Percentiles rank a stretch among this genome's conserved stretches.
Evolutionary conservation across 2,797 vertebrate genomes (phyloP).

Genomic region (Acanthurus tractus): DNA sequence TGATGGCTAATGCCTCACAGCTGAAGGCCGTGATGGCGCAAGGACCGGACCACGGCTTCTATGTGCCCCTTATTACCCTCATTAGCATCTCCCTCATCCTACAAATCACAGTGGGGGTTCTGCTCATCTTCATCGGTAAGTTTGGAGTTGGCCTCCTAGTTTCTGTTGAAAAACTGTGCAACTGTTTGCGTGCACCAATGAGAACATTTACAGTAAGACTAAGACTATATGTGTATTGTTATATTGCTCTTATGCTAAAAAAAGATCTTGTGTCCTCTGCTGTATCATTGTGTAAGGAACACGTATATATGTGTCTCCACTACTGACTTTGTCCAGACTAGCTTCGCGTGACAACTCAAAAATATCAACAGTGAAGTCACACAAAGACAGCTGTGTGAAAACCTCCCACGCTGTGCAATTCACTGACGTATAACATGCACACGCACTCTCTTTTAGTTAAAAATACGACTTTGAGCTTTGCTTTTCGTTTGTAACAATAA

Average conservation of each 20-base stretch:
- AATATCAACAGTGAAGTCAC: no score
- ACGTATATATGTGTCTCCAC: no score
- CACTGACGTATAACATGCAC: background rate
- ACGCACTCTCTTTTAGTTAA: no score
- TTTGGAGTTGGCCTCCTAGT: conserved; percentile 10
- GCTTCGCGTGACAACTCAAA: no score
- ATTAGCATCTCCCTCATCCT: conserved; percentile 93
- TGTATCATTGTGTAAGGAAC: no score
- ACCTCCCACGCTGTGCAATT: background rate
- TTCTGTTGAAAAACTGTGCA: background rate
- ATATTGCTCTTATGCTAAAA: no score
- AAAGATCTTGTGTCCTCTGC: no score
- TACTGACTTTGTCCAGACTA: no score
- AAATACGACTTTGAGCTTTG: background rate
- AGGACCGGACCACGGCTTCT: conserved; percentile 89
- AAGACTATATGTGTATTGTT: no score
- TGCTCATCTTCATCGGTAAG: conserved; percentile 97
- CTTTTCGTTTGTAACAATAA: background rate
- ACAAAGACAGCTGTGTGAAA: background rate
- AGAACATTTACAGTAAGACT: no score
- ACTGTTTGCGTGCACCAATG: no score
- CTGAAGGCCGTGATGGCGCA: conserved; percentile 94
- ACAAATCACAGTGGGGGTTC: conserved; percentile 91
- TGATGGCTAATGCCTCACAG: conserved; percentile 98
- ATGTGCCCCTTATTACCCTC: conserved; percentile 88